phyloP scores from a whole-genome alignment of 2,888 invertebrate species.

The Neocrepidodera transversa region DNA sequence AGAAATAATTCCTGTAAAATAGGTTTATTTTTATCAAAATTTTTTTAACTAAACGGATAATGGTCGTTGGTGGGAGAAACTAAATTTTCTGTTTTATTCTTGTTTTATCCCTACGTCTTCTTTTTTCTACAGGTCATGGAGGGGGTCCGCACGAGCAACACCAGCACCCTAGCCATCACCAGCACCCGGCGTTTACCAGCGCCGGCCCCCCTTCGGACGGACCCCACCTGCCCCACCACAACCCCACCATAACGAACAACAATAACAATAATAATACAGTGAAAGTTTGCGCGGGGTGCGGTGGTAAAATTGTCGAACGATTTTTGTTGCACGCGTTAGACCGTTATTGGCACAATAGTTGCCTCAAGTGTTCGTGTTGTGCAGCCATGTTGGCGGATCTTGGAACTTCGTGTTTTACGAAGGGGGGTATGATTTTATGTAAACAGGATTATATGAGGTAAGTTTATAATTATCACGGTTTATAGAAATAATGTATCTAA shows the following conservation, averaged over 20 bases:
- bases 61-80: too few species aligned
- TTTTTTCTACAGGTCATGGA: conserved; percentile 54
- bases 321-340: conserved; percentile 91
- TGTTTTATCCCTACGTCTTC: too few species aligned
- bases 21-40: too few species aligned
- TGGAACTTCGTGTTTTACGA: conserved; percentile 90
- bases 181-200: conserved; percentile 61
- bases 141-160: conserved; percentile 57
- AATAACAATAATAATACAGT: conserved; percentile 66
- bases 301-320: conserved; percentile 89
- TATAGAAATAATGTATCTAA: too few species aligned
- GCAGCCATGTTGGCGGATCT: conserved; percentile 89
- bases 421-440: conserved; percentile 93
- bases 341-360: conserved; percentile 95
- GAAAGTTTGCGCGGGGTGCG: conserved; percentile 90
- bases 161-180: conserved; percentile 60
- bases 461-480: conserved; percentile 59
- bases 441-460: conserved; percentile 95
- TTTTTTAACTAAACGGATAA: too few species aligned
- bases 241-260: conserved; percentile 65
- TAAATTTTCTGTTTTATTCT: too few species aligned
- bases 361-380: conserved; percentile 93
- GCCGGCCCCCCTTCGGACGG: conserved; percentile 60
- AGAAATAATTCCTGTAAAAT: too few species aligned
- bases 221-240: conserved; percentile 62